These are phyloP conservation scores for Lasioglossum marginatum DNA, from an alignment of 2,888 invertebrate genomes.

Conservation along the genomic window DNA sequence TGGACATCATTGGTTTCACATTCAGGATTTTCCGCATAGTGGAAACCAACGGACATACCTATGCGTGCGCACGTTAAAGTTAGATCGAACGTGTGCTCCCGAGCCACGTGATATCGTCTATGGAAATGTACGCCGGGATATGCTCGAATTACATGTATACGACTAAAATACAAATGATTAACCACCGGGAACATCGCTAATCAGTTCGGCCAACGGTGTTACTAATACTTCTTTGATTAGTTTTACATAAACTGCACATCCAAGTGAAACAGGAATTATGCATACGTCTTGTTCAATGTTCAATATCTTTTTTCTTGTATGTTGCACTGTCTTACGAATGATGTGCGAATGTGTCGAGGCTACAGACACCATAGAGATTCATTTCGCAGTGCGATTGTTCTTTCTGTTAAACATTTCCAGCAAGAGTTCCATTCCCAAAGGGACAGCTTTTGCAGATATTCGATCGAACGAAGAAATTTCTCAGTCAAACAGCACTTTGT, in stretches of 20 bases:
- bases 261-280: no score
- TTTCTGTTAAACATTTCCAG: neutral
- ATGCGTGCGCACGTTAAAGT: neutral
- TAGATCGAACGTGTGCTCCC: slow-evolving; percentile 8
- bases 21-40: slow-evolving; percentile 30
- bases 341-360: neutral
- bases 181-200: neutral
- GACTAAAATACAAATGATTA: neutral
- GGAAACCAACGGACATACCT: slow-evolving; percentile 18
- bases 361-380: neutral
- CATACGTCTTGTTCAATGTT: no score
- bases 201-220: neutral
- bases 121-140: neutral
- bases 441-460: neutral
- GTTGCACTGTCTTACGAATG: no score
- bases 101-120: neutral
- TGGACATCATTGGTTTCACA: slow-evolving; percentile 23
- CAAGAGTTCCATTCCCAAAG: neutral
- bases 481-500: slow-evolving; percentile 1
- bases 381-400: neutral
- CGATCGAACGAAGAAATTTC: neutral
- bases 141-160: neutral
- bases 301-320: no score
- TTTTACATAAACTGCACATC: no score
- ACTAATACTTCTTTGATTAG: no score